phyloP scores from a whole-genome alignment of 2,113 vertebrate species.

The Capreolus pygargus region DNA sequence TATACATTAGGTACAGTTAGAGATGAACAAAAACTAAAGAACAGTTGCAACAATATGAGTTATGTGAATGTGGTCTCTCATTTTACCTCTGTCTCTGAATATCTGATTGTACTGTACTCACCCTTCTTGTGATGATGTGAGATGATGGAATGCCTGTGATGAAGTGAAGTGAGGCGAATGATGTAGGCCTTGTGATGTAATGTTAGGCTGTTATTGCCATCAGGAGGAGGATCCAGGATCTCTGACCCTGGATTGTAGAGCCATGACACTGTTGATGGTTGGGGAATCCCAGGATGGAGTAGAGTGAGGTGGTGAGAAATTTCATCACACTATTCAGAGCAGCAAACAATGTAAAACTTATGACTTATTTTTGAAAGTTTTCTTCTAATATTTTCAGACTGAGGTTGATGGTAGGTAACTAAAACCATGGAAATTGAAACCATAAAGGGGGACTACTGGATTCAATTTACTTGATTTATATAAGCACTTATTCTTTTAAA shows the following conservation, averaged over 20 bases:
- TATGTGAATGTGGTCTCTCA: background rate
- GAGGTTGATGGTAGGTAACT: background rate
- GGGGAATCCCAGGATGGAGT: background rate
- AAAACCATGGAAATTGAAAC: background rate
- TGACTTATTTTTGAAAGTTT: background rate
- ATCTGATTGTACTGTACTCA: background rate
- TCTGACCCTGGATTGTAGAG: rapidly evolving
- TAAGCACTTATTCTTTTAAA: background rate
- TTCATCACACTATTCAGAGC: background rate
- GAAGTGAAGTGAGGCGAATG: background rate
- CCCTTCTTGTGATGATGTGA: background rate
- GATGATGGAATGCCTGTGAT: background rate
- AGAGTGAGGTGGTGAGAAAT: background rate
- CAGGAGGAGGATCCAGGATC: background rate
- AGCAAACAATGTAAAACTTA: background rate
- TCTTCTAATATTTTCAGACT: background rate
- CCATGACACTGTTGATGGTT: background rate
- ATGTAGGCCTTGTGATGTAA: background rate
- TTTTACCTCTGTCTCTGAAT: background rate
- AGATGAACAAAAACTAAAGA: background rate
- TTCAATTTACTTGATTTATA: background rate
- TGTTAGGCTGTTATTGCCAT: background rate
- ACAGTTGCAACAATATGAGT: background rate
- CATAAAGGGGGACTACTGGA: background rate
- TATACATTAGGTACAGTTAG: background rate